phyloP scores from a whole-genome alignment of 2,113 vertebrate genomes.

The Antennarius striatus region DNA sequence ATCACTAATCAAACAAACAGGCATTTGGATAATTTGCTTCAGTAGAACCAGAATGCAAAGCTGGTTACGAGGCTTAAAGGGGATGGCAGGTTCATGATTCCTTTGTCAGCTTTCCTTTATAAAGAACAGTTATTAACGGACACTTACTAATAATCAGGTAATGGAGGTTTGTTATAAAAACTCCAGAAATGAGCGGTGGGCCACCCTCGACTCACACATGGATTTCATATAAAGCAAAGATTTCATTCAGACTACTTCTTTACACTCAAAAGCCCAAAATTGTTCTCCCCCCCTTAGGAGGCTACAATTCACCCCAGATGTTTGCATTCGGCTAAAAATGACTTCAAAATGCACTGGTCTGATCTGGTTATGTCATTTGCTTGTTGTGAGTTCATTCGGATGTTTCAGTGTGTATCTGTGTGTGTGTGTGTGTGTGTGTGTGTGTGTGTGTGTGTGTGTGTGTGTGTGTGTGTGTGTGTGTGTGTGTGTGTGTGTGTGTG shows the following conservation, averaged over 20 bases:
- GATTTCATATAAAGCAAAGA: constrained; percentile 32
- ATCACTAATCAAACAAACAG: not conserved
- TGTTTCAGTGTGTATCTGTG: constrained; percentile 22
- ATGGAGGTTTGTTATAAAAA: too few species aligned
- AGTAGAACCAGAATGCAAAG: not conserved
- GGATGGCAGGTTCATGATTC: too few species aligned
- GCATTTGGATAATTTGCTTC: not conserved
- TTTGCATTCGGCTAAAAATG: constrained; percentile 64
- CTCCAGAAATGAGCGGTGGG: too few species aligned
- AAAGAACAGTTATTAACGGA: too few species aligned
- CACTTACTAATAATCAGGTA: too few species aligned
- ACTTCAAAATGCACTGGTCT: constrained; percentile 67
- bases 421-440: constrained; percentile 3
- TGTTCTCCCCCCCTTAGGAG: constrained; percentile 31
- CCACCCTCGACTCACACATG: constrained; percentile 18
- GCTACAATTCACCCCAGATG: constrained; percentile 66
- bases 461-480: constrained; percentile 6
- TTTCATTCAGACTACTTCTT: constrained; percentile 17
- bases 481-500: constrained; percentile 18
- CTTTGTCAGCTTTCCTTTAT: too few species aligned
- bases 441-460: constrained; percentile 2
- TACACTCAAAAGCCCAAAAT: constrained; percentile 23
- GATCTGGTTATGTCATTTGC: constrained; percentile 70
- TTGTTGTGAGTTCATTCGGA: constrained; percentile 65
- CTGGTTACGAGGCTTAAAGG: not conserved